Evolutionary conservation across 2,113 vertebrate genomes (phyloP).

Genomic region (Numenius arquata): DNA sequence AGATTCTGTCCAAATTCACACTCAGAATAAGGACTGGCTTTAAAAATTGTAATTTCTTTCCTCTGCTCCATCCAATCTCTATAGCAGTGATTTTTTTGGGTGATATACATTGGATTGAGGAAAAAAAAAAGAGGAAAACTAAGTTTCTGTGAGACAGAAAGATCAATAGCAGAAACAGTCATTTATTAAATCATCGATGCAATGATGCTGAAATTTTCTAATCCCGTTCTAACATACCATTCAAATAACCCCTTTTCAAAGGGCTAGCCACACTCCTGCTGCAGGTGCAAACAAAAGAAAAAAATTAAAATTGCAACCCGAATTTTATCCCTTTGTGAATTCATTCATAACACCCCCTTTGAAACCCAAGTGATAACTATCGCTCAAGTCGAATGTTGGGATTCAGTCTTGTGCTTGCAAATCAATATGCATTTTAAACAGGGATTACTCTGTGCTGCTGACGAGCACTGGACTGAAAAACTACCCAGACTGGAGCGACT

Average conservation of each 20-base stretch:
- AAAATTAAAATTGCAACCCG: neutral
- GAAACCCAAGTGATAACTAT: neutral
- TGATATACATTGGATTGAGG: neutral
- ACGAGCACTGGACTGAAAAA: conserved; percentile 12
- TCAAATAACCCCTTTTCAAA: neutral
- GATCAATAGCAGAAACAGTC: neutral
- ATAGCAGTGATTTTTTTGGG: neutral
- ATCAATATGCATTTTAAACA: conserved; percentile 16
- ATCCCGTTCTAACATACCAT: neutral
- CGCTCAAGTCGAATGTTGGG: neutral
- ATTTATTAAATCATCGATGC: neutral
- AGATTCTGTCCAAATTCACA: neutral
- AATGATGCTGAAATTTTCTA: neutral
- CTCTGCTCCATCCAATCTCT: neutral
- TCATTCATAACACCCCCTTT: neutral
- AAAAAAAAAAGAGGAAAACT: neutral
- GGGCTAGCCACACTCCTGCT: neutral
- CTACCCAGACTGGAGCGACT: conserved; percentile 29
- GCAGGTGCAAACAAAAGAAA: conserved; percentile 19
- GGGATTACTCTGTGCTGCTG: conserved; percentile 23
- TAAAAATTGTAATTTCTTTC: neutral
- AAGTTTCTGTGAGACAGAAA: neutral
- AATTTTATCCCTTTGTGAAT: neutral
- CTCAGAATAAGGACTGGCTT: neutral
- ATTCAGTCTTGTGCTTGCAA: neutral